Percentiles rank a stretch among this genome's conserved stretches.
These are phyloP conservation scores for Watsonalla cultraria DNA, from an alignment of 2,888 invertebrate species.

Conservation along the genomic window DNA sequence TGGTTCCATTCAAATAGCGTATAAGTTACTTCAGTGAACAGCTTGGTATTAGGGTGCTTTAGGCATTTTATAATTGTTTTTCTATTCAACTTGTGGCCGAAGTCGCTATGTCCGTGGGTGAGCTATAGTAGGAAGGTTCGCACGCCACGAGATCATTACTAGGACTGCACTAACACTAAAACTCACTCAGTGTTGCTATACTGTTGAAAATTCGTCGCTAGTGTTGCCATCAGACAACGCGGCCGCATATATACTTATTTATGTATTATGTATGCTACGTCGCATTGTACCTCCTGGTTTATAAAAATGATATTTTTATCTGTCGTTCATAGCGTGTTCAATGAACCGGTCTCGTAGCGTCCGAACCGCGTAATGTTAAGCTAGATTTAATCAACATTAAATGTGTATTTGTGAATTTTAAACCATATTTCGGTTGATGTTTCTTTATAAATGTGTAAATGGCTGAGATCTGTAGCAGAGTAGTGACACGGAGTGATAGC, in stretches of 20 bases:
- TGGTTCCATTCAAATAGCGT: slow-evolving; percentile 26
- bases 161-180: neutral
- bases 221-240: slow-evolving; percentile 20
- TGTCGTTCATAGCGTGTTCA: slow-evolving; percentile 8
- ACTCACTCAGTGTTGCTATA: neutral
- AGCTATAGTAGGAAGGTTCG: slow-evolving; percentile 47
- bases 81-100: slow-evolving; percentile 56
- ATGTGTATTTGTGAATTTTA: slow-evolving; percentile 78
- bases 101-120: slow-evolving; percentile 61
- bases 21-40: slow-evolving; percentile 31
- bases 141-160: slow-evolving; percentile 31
- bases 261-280: slow-evolving; percentile 10
- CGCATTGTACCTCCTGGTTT: slow-evolving; percentile 21
- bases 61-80: slow-evolving; percentile 47
- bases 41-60: slow-evolving; percentile 54
- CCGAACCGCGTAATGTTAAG: slow-evolving; percentile 54
- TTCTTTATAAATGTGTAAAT: slow-evolving; percentile 75
- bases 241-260: slow-evolving; percentile 22
- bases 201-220: neutral
- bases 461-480: slow-evolving; percentile 69
- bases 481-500: slow-evolving; percentile 72
- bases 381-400: slow-evolving; percentile 73
- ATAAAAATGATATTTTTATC: slow-evolving; percentile 17
- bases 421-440: slow-evolving; percentile 73
- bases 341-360: slow-evolving; percentile 38